Base-by-base conservation (phyloP, 2,113 vertebrate species). In the Elaphurus davidianus region DNA sequence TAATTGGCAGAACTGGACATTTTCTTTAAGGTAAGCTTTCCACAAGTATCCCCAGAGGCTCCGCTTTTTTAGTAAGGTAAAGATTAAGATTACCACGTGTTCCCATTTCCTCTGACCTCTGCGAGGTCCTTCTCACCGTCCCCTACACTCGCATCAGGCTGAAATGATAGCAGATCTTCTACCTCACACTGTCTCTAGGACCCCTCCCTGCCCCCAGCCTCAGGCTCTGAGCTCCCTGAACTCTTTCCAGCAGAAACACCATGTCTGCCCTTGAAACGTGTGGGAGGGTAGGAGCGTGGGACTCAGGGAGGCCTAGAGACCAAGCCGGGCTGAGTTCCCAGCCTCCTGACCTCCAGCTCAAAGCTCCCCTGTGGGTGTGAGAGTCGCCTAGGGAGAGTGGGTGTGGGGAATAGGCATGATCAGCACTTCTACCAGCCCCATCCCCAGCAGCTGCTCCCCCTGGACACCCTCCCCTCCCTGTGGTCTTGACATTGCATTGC, bases 1-100 rank as follows among this genome's bases (percentile, higher is more conserved):
- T 76, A 25, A 43, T 7, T 13, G n/a, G 40, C 55, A n/a, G 79
- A 76, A 54, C 54, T 43, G 43, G 28, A 17, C 19, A 13, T 57
- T 74, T 50, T 33, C 60, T 17, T 25, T 9, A 71, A 45, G 28
- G 45, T 64, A 50, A 27, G 11, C 1, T 62, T 36, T 91, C 23
- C 10, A 40, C 14, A 27, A 6, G 52, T 59, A 21, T 15, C 30
- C 55, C n/a, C 10, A 67, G 76, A 27, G 27, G 17, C 21, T 16
- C 74, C 0, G 1, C 43, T 79, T 3, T 45, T 55, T 60, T 43
- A 0, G 25, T 3, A 28, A 27, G 62, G 50, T 21, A 0, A 0
- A 8, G 47, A 23, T 21, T 0, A 0, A 8, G 47, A 23, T 67
- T 13, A 45, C 17, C 36, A 6, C 30, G 3, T 7, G 30, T 74